Evolutionary conservation across 2,113 vertebrate genomes (phyloP), one percentile per base, ranked within the genome.

Genomic region (Dromas ardeola): DNA sequence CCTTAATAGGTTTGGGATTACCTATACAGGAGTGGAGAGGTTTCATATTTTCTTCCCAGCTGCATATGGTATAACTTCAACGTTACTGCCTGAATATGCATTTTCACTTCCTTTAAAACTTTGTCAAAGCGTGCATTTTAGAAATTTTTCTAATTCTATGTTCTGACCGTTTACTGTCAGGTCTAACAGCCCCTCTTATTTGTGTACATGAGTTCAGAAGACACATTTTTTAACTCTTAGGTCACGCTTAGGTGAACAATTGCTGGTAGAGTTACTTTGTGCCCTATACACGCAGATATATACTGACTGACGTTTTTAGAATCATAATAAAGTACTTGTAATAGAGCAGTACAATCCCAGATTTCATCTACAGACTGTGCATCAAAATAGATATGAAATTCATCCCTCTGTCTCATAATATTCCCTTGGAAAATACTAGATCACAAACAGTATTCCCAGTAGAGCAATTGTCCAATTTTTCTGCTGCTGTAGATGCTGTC

Each of bases 341-440:
- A 81, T 63, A 74, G 4, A 88, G 59, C 30, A 45, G 17, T 36
- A 84, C 26, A 71, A 74, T 25, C 55, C 22, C 17, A 91, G 77
- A 84, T 93, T 94, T 96, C 43, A 78, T 89, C 61, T 91, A 71
- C 72, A 88, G 55, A 42, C 29, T 84, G 49, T 86, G 77, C 69
- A 96, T 93, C 69, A 81, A 95, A 94, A 96, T 27, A 96, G 61
- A 93, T 70, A 52, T 27, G 55, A 94, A 91, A 89, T 89, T 94
- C 38, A 74, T 93, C 77, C 38, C 55, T 59, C 67, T 88, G 47
- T 84, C 83, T 94, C 20, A 17, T 56, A 88, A 88, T 7, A 3
- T 63, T 89, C 65, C 69, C 43, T 86, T 91, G 83, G 86, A 94
- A 97, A 96, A 91, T 45, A 84, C 47, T 84, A 89, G 59, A 86